Percentiles rank a stretch among this genome's conserved stretches.
Conservation (phyloP, 2,113 vertebrate genomes). For the Zingel zingel region DNA sequence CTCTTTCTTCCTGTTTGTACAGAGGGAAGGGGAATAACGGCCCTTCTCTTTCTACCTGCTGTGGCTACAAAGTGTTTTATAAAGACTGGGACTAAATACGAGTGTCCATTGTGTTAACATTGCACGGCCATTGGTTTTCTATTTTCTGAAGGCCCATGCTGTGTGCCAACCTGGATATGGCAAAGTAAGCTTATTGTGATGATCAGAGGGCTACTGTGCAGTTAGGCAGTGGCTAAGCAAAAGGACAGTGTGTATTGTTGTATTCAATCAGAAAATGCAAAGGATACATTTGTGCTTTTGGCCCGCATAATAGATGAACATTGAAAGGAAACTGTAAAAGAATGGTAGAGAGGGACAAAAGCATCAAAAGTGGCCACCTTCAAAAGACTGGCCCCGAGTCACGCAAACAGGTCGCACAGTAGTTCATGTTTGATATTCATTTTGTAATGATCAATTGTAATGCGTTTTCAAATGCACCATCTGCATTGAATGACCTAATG, state of each 20-base stretch:
- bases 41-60: conserved; percentile 82
- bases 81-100: conserved; percentile 78
- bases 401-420: conserved; percentile 67
- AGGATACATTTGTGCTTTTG: conserved; percentile 81
- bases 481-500: conserved; percentile 29
- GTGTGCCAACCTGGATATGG: conserved; percentile 74
- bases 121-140: conserved; percentile 77
- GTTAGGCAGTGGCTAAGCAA: conserved; percentile 54
- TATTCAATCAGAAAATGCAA: conserved; percentile 75
- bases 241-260: conserved; percentile 75
- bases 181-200: conserved; percentile 77
- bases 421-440: conserved; percentile 22
- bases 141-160: conserved; percentile 77
- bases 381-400: conserved; percentile 62
- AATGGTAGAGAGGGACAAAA: conserved; percentile 70
- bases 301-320: conserved; percentile 56
- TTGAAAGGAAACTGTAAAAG: conserved; percentile 81
- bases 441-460: conserved; percentile 7
- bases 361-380: conserved; percentile 69
- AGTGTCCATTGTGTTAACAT: conserved; percentile 82
- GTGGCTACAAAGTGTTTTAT: conserved; percentile 79
- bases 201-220: conserved; percentile 73
- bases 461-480: conserved; percentile 38
- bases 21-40: conserved; percentile 78
- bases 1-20: conserved; percentile 84